Base-by-base conservation (phyloP, 2,888 invertebrate genomes). In the Beris chalybata region DNA sequence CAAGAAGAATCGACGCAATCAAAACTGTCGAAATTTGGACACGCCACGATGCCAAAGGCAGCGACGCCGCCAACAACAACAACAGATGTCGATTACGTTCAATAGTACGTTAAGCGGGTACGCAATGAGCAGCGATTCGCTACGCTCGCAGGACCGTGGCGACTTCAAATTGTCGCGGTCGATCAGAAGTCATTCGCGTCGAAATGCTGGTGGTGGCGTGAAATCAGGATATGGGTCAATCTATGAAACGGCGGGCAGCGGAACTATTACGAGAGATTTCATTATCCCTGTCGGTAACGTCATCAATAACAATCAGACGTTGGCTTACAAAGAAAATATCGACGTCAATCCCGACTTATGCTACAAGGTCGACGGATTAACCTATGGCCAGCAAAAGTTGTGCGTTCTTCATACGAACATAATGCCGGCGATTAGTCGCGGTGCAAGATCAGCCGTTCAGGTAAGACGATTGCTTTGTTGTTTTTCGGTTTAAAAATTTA, bases 351-450 rank as follows among this genome's bases (percentile, higher is more conserved):
- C 80, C 2, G 77, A 80, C 52, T 74, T 78, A 48, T 81, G 80
- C 66, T 79, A 79, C 67, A 72, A 74, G 29, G 76, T 80, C 2
- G 76, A 77, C 31, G 81, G 78, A 6, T 69, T 81, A 50, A 74
- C 75, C 13, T 77, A 78, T 66, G 79, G 79, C 0, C 80, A 81
- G 65, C 80, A 78, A 68, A 80, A 78, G 67, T 74, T 78, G 32
- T 81, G 80, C 55, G 76, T 78, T 1, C 66, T 78, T 65, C 76
- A 81, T 70, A 80, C 80, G 0, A 78, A 75, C 69, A 77, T 81
- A 30, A 81, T 81, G 81, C 80, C 80, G 44, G 80, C 80, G 15
- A 79, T 81, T 57, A 81, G 81, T 70, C 76, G 81, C 5, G 80
- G 80, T n/a, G 80, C 80, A 0, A 74, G 81, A 48, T 75, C 80